Percentiles rank a stretch among this genome's conserved stretches.
Conservation (phyloP, 1,140 invertebrate species). For the Tetragonula clypearis region DNA sequence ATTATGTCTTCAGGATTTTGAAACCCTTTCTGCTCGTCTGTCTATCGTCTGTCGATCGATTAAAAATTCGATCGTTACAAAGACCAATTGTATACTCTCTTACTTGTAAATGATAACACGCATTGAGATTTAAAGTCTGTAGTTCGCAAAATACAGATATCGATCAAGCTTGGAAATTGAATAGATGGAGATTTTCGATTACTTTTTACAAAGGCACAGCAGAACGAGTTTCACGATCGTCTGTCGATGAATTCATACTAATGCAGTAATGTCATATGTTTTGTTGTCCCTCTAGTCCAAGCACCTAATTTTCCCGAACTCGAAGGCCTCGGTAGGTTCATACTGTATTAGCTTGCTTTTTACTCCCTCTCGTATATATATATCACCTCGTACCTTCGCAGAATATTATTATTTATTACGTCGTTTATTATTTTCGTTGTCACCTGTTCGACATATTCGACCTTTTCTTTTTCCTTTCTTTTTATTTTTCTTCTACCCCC, state of each 20-base stretch:
- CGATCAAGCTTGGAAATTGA: not conserved
- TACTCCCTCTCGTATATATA: conserved; percentile 55
- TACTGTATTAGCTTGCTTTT: conserved; percentile 78
- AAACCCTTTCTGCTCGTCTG: conserved; percentile 56
- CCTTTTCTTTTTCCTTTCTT: not conserved
- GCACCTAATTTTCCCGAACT: conserved; percentile 87
- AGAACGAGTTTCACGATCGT: conserved; percentile 68
- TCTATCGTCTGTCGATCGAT: not conserved
- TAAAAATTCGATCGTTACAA: too few species aligned
- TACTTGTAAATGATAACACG: too few species aligned
- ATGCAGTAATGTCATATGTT: conserved; percentile 80
- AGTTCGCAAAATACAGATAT: not conserved
- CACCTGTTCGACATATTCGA: not conserved
- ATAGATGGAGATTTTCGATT: not conserved
- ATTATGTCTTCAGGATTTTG: conserved; percentile 52
- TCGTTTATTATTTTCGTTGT: conserved; percentile 38
- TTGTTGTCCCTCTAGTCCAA: conserved; percentile 85
- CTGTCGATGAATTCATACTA: conserved; percentile 73
- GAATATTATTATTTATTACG: conserved; percentile 25
- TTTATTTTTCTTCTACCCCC: rapidly evolving
- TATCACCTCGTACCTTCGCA: conserved; percentile 9
- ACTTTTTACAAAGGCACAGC: not conserved
- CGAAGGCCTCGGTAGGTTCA: conserved; percentile 87
- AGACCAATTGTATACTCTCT: too few species aligned
- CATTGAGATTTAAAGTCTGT: not conserved